Base-by-base conservation (phyloP, 2,113 vertebrate genomes). In the Vulpes vulpes region DNA sequence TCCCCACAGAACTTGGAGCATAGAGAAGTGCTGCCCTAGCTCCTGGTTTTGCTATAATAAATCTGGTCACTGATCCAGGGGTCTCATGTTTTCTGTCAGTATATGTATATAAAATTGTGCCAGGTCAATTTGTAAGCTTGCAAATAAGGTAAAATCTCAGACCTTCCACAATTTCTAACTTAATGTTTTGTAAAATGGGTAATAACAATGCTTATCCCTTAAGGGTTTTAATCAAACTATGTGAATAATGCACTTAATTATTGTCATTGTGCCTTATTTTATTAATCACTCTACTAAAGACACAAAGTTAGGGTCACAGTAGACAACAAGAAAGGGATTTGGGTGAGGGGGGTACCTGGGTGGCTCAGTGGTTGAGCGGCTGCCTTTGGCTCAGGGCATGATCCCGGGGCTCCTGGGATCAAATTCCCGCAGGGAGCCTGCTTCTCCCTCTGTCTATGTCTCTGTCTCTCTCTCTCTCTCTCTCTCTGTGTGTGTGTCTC, bases 1-100 rank as follows among this genome's bases (percentile, higher is more conserved):
- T 85, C 20, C 64, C 43, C 3, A 1, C 0, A 0, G 91, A 83
- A 35, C 14, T 0, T 43, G 53, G 16, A 15, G 3, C 53, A 51
- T 12, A 19, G 5, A 2, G n/a, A 87, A 32, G 32, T 27, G 8
- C 9, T 80, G 30, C 49, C n/a, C 62, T 60, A 20, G 20, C 10
- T 73, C n/a, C 22, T 32, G 5, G 69, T 35, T 62, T 64, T 8
- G 0, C 73, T 60, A 14, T 16, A 35, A 38, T 76, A 38, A 53
- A 57, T 7, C 55, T 59, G 9, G 30, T 32, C 49, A 8, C 60
- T 25, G 16, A 65, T 22, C 82, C 22, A 82, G 23, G 76, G 8
- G 30, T 25, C 25, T 32, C 49, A 16, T 2, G 14, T 27, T 62
- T 83, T 76, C 94, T 49, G 15, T 65, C n/a, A 11, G 22, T 32